Evolutionary conservation across 1,140 invertebrate genomes (phyloP), one percentile per base, ranked within the genome.

Genomic region (Eufriesea mexicana): DNA sequence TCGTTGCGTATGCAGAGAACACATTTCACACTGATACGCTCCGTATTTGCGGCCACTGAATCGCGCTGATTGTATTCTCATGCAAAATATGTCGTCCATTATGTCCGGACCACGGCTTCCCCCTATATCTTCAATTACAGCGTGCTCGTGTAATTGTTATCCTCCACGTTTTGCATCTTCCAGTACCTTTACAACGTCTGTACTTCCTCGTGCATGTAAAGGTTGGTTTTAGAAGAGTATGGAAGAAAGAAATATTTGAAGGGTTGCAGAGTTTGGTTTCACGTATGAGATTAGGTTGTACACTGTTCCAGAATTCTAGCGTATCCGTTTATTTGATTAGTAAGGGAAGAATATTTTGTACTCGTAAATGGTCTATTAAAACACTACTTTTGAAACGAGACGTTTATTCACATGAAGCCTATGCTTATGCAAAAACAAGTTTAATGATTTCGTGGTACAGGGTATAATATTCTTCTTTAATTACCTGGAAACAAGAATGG

Each of bases 21-120:
- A 76, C 75, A 72, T 90, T 90, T 90, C 83, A 70, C 77, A 90
- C 72, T 81, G 88, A 87, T 86, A 89, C 84, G 82, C 86, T 74
- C 78, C 82, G 64, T 89, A 85, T 79, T 80, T 88, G 86, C 87
- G 61, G 79, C 79, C 86, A 70, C 88, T 91, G 90, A 91, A 91
- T 91, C 86, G 90, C 87, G 81, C 89, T 91, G 90, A 91, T 91
- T 91, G 90, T 91, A 91, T 91, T 91, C 87, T 90, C 90, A 91
- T 91, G 90, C 87, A 91, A 91, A 91, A 88, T 90, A 90, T 90
- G 84, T 85, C 82, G 76, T 57, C 68, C 67, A 74, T 83, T 85
- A 87, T 87, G 88, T 59, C 77, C 66, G 71, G 70, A 78, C 49
- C 12, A 16, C 47, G 57, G 28, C 20, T 67, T 81, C 74, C 57